Percentiles rank a stretch among this genome's conserved stretches.
Conservation (phyloP, 2,888 invertebrate genomes). For the Leptogaster cylindrica region DNA sequence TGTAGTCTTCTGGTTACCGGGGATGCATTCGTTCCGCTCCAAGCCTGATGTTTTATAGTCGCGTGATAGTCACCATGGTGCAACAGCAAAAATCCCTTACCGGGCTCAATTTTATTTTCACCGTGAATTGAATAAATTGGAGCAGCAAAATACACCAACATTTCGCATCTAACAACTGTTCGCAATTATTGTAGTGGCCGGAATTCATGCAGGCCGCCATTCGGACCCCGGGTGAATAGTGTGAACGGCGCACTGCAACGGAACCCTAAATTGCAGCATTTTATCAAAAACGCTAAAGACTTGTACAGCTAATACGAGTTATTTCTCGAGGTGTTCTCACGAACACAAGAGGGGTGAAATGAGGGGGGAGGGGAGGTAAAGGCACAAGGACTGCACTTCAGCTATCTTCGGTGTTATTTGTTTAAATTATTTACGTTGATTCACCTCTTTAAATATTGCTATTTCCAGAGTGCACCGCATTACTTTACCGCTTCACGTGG, state of each 20-base stretch:
- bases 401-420: constrained; percentile 15
- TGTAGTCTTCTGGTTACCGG: neutral
- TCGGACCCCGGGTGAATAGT: constrained; percentile 5
- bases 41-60: constrained; percentile 37
- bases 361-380: neutral
- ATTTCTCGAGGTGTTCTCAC: constrained; percentile 24
- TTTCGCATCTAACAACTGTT: constrained; percentile 27
- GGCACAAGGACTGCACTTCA: too few relatives aligned
- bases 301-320: constrained; percentile 1
- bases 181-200: constrained; percentile 21
- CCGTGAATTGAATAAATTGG: constrained; percentile 37
- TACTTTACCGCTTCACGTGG: neutral
- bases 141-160: constrained; percentile 19
- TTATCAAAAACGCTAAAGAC: constrained; percentile 25
- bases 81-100: neutral
- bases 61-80: constrained; percentile 18
- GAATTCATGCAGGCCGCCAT: constrained; percentile 24
- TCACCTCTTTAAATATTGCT: constrained; percentile 4
- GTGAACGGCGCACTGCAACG: constrained; percentile 7
- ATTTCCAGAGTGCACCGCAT: neutral
- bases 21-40: constrained; percentile 19
- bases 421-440: constrained; percentile 15
- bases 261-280: constrained; percentile 31
- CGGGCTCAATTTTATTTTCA: constrained; percentile 15
- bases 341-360: neutral